These are phyloP conservation scores for Paramisgurnus dabryanus DNA, from an alignment of 2,113 vertebrate genomes.

Conservation along the genomic window DNA sequence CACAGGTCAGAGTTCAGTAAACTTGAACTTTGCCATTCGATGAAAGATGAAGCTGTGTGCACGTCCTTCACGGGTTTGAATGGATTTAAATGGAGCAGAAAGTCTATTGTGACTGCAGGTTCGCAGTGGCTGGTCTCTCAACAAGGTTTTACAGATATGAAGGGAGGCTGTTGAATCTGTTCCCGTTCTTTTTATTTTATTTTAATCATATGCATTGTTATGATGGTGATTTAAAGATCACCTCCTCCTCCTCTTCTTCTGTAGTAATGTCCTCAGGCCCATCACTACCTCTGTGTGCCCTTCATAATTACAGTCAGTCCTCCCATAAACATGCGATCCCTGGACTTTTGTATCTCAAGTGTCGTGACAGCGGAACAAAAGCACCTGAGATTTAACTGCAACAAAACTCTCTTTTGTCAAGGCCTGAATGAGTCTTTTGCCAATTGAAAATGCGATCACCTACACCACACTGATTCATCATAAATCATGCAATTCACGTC, in stretches of 20 bases:
- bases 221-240: slow-evolving; percentile 6
- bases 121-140: no score
- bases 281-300: slow-evolving; percentile 32
- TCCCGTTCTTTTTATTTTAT: slow-evolving; percentile 24
- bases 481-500: slow-evolving; percentile 17
- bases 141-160: background rate
- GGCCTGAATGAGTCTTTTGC: slow-evolving; percentile 1
- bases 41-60: no score
- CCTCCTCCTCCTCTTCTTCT: background rate
- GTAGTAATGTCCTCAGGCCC: slow-evolving; percentile 2
- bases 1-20: background rate
- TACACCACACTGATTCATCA: background rate
- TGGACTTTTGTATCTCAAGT: slow-evolving; percentile 37
- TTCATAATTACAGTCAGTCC: slow-evolving; percentile 13
- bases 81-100: background rate
- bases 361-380: slow-evolving; percentile 39
- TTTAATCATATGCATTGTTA: slow-evolving; percentile 7
- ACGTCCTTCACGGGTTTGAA: background rate
- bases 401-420: slow-evolving; percentile 40
- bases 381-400: slow-evolving; percentile 33
- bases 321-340: slow-evolving; percentile 22
- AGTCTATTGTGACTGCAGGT: background rate
- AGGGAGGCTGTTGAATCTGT: background rate
- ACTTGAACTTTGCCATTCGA: background rate
- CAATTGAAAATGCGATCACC: slow-evolving; percentile 19